Evolutionary conservation across 2,888 invertebrate species (phyloP).

Genomic region (Tenthredo scrophulariae): DNA sequence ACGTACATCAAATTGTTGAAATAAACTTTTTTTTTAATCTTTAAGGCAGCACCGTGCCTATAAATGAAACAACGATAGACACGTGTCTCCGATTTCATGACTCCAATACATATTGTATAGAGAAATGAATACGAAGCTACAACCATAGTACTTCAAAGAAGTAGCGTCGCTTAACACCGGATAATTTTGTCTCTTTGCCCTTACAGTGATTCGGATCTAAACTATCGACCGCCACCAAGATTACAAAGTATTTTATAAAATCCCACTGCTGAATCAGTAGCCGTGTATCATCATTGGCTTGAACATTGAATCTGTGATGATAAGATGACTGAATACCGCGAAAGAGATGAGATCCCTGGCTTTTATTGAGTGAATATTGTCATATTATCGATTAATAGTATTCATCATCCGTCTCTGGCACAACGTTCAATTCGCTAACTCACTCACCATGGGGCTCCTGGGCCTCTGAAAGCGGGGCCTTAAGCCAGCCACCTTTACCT

Average conservation of each 20-base stretch:
- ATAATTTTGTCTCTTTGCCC: slow-evolving; percentile 75
- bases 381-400: background rate
- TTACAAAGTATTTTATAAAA: slow-evolving; percentile 76
- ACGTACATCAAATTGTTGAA: background rate
- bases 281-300: slow-evolving; percentile 76
- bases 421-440: slow-evolving; percentile 60
- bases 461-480: slow-evolving; percentile 76
- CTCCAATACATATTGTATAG: background rate
- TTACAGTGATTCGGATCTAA: slow-evolving; percentile 74
- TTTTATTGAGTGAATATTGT: background rate
- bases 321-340: background rate
- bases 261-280: slow-evolving; percentile 73
- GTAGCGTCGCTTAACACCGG: slow-evolving; percentile 59
- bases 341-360: background rate
- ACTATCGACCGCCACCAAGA: slow-evolving; percentile 75
- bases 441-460: slow-evolving; percentile 78
- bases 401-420: background rate
- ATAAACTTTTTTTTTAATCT: background rate
- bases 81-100: slow-evolving; percentile 32
- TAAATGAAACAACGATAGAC: background rate
- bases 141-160: slow-evolving; percentile 63
- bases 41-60: slow-evolving; percentile 32
- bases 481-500: slow-evolving; percentile 77
- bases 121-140: slow-evolving; percentile 54
- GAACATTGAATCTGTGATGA: background rate